Base-by-base conservation (phyloP, 1,140 invertebrate species). In the Drosophila albomicans region DNA sequence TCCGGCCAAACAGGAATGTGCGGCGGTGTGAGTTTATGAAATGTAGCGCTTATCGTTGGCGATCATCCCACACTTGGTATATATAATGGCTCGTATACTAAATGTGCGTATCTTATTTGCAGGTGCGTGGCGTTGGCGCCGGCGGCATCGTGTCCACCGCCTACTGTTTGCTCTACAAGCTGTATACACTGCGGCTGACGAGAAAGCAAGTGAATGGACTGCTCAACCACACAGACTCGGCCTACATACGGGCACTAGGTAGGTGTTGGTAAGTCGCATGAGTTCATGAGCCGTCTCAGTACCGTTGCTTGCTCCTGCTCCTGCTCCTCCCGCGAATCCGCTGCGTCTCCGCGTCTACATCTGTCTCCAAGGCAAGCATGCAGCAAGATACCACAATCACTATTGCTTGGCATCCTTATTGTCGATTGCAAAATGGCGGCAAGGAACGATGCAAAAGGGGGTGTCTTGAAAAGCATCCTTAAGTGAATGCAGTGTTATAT, bases 81-180 rank as follows among this genome's bases (percentile, higher is more conserved):
- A 54, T 7, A 30, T 28, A 32, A 35, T 25, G 20, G 20, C 3
- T 3, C 20, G 20, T 25, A 25, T 25, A 25, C n/a, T 54, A 43
- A 7, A 11, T 41, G 8, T 41, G 11, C 10, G n/a, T 3, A 0
- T 0, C 8, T 64, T 38, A 38, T 38, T 38, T 82, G 1, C 49
- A 98, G 97, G 98, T 99, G 5, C 95, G 99, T 82, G 99, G 99
- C 54, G 99, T 99, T 49, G 99, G 99, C 58, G 98, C 98, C 64
- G 99, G 99, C 63, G 99, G 99, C 28, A 99, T 99, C 77, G 99
- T 99, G 8, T 99, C 98, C 4, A 99, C 99, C 75, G 98, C 99
- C 1, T 93, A 90, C 58, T 93, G 92, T 78, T 94, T 99, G n/a
- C 94, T 99, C 6, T 99, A 99, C 93, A 99, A 99, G 94, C 94